Conservation (phyloP, 2,888 invertebrate genomes). For the Zhengitettix transpicula region DNA sequence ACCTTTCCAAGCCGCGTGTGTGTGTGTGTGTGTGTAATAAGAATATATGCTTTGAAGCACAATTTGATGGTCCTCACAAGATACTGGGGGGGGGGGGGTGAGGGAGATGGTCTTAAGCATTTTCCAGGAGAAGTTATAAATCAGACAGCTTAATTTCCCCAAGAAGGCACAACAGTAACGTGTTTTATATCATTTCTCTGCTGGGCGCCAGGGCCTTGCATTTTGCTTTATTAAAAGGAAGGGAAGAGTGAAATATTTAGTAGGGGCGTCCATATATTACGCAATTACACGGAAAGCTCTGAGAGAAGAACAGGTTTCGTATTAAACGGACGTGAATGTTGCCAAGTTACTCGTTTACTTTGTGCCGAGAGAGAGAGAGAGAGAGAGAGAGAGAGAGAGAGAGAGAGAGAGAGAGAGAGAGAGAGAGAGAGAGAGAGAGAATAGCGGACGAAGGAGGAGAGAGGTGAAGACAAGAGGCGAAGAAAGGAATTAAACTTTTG, state of each 20-base stretch:
- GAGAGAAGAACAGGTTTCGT: background rate
- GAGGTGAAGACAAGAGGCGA: background rate
- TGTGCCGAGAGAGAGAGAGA: background rate
- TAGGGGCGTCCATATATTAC: background rate
- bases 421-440: background rate
- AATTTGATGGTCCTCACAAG: too few relatives aligned
- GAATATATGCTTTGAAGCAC: too few relatives aligned
- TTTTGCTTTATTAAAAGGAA: too few relatives aligned
- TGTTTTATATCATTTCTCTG: too few relatives aligned
- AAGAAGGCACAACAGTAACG: too few relatives aligned
- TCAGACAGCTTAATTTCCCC: too few relatives aligned
- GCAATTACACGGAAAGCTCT: constrained; percentile 1
- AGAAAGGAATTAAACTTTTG: constrained; percentile 3
- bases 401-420: background rate
- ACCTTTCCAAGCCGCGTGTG: too few relatives aligned
- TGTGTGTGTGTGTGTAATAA: too few relatives aligned
- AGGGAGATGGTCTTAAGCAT: too few relatives aligned
- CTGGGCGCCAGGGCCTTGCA: too few relatives aligned
- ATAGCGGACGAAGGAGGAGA: background rate
- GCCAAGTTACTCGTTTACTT: constrained; percentile 1
- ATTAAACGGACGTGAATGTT: constrained; percentile 2
- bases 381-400: background rate
- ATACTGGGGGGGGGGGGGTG: too few relatives aligned
- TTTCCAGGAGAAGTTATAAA: too few relatives aligned
- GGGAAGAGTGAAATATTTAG: background rate